A percentile compares a stretch with the other conserved stretches of the same genome.
Conservation (phyloP, 2,888 invertebrate genomes). For the Bembecia ichneumoniformis region DNA sequence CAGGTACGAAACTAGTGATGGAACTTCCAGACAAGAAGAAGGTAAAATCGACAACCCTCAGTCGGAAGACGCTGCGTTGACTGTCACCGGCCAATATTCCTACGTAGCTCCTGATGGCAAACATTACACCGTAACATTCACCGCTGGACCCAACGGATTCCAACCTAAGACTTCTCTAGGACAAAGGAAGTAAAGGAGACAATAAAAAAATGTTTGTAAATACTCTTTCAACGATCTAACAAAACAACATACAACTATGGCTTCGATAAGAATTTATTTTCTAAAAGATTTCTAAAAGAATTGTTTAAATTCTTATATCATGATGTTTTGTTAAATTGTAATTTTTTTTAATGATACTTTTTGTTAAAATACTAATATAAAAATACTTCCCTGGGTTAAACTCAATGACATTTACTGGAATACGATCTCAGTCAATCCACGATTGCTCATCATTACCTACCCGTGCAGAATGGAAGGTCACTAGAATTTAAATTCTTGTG, state of each 20-base stretch:
- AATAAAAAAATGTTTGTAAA: not conserved
- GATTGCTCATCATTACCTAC: slow-evolving; percentile 4
- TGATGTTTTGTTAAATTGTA: not conserved
- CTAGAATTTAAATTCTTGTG: slow-evolving; percentile 47
- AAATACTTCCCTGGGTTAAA: not conserved
- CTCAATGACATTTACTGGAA: not conserved
- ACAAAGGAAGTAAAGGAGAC: slow-evolving; percentile 33
- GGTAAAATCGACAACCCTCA: slow-evolving; percentile 76
- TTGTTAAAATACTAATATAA: too few species aligned
- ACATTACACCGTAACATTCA: slow-evolving; percentile 75
- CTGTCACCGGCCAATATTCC: slow-evolving; percentile 74
- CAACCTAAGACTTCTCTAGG: slow-evolving; percentile 68
- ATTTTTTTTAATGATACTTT: too few species aligned
- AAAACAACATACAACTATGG: not conserved
- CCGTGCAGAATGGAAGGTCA: slow-evolving; percentile 26
- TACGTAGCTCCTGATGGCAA: slow-evolving; percentile 78
- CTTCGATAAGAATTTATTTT: too few species aligned
- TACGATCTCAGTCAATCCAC: not conserved
- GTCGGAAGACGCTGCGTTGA: slow-evolving; percentile 74
- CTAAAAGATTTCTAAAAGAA: too few species aligned
- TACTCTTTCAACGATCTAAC: not conserved
- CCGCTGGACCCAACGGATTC: slow-evolving; percentile 76
- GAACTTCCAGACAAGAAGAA: slow-evolving; percentile 75
- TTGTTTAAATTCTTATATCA: not conserved
- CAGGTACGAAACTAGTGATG: slow-evolving; percentile 79